phyloP scores from a whole-genome alignment of 1,140 invertebrate genomes.

The Periplaneta americana region DNA sequence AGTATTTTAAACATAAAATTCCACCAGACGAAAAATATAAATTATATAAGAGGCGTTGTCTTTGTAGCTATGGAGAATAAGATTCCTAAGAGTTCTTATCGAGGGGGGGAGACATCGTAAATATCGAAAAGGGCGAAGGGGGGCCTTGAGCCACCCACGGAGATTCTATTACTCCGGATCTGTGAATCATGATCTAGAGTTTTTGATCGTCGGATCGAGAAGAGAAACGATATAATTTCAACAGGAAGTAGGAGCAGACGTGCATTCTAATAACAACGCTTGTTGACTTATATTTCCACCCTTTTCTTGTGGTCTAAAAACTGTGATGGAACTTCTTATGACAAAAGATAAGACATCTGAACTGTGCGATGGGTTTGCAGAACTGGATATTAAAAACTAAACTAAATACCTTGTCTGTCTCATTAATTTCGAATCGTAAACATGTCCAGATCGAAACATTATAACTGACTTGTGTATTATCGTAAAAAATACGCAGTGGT shows the following conservation, averaged over 20 bases:
- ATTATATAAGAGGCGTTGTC: not conserved
- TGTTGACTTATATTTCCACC: not conserved
- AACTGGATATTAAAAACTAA: not conserved
- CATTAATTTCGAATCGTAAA: not conserved
- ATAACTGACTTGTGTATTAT: not conserved
- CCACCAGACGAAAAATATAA: not conserved
- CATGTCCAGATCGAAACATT: not conserved
- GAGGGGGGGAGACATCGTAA: not conserved
- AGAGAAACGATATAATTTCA: not conserved
- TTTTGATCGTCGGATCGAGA: not conserved
- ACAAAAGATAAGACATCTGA: not conserved
- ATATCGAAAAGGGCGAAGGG: too few relatives aligned
- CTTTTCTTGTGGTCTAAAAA: not conserved
- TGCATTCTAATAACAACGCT: not conserved
- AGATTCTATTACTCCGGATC: not conserved
- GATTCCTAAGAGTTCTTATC: not conserved
- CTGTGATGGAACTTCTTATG: not conserved
- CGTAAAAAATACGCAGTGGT: not conserved
- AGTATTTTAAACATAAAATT: not conserved
- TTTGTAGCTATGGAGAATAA: not conserved
- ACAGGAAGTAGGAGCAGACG: not conserved
- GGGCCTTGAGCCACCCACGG: not conserved
- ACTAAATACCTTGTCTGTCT: not conserved
- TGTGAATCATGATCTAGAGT: not conserved
- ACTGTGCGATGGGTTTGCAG: not conserved